Percentiles rank a stretch among this genome's conserved stretches.
phyloP scores from a whole-genome alignment of 2,888 invertebrate species.

The Rotaria socialis region DNA sequence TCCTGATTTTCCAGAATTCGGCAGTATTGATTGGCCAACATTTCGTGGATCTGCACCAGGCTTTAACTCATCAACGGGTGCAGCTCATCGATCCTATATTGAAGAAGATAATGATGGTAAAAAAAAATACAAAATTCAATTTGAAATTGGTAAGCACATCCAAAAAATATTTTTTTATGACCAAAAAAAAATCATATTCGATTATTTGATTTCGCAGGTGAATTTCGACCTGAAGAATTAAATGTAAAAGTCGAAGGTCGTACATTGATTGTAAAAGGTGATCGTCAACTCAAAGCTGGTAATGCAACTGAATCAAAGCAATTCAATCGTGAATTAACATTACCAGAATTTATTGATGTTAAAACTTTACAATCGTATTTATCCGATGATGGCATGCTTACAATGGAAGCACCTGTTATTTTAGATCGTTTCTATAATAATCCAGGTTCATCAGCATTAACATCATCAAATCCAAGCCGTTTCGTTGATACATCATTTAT shows the following conservation, averaged over 20 bases:
- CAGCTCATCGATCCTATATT: constrained; percentile 21
- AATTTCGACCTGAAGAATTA: constrained; percentile 45
- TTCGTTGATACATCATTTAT: background rate
- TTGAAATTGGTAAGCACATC: constrained; percentile 29
- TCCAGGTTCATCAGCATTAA: background rate
- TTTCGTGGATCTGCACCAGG: constrained; percentile 10
- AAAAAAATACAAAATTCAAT: constrained; percentile 45
- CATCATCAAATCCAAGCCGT: constrained; percentile 29
- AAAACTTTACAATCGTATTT: constrained; percentile 41
- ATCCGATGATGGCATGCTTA: constrained; percentile 36
- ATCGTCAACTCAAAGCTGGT: constrained; percentile 40
- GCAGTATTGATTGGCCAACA: constrained; percentile 24
- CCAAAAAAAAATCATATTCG: background rate
- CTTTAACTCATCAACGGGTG: background rate
- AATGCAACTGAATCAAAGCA: constrained; percentile 42
- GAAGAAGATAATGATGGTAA: constrained; percentile 46
- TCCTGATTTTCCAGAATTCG: constrained; percentile 46
- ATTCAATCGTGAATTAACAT: constrained; percentile 45
- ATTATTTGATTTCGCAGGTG: background rate
- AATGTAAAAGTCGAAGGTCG: constrained; percentile 43
- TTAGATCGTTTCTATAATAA: constrained; percentile 37
- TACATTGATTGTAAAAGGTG: constrained; percentile 40
- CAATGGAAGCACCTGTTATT: constrained; percentile 43
- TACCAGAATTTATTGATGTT: constrained; percentile 46
- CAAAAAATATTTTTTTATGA: background rate